A percentile compares a stretch with the other conserved stretches of the same genome.
These are phyloP conservation scores for Ptilodon capucinus DNA, from an alignment of 2,888 invertebrate genomes.

Conservation along the genomic window DNA sequence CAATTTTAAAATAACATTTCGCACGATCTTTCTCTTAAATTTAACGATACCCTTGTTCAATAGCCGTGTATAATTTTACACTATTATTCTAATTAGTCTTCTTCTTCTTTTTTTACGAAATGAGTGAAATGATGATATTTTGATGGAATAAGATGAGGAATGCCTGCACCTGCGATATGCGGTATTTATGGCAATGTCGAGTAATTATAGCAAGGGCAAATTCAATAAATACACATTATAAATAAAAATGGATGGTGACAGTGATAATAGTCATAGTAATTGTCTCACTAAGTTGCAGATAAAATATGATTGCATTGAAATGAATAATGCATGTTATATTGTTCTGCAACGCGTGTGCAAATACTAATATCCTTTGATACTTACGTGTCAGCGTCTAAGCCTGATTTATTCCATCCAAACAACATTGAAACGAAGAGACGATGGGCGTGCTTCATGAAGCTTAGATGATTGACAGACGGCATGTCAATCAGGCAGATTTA, in stretches of 20 bases:
- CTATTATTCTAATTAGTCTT: conserved; percentile 27
- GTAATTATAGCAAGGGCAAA: no score
- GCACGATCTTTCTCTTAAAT: conserved; percentile 57
- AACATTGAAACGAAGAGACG: neutral
- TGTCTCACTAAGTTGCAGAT: conserved; percentile 11
- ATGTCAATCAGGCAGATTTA: neutral
- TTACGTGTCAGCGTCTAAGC: neutral
- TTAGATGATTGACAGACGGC: neutral
- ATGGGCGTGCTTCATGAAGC: neutral
- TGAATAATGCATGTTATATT: neutral
- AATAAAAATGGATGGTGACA: no score
- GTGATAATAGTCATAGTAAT: conserved; percentile 31
- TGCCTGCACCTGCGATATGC: no score
- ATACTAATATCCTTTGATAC: neutral
- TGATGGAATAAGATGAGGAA: no score
- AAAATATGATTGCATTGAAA: conserved; percentile 5
- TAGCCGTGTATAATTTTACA: conserved; percentile 33
- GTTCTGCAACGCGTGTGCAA: neutral
- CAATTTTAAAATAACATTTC: conserved; percentile 54
- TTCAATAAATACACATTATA: no score
- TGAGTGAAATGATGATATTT: no score
- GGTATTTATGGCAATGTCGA: no score
- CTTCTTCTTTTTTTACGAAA: no score
- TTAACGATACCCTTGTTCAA: conserved; percentile 41
- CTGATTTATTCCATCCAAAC: neutral